Evolutionary conservation across 2,113 vertebrate genomes (phyloP).

Genomic region (Cephalopholis sonnerati): DNA sequence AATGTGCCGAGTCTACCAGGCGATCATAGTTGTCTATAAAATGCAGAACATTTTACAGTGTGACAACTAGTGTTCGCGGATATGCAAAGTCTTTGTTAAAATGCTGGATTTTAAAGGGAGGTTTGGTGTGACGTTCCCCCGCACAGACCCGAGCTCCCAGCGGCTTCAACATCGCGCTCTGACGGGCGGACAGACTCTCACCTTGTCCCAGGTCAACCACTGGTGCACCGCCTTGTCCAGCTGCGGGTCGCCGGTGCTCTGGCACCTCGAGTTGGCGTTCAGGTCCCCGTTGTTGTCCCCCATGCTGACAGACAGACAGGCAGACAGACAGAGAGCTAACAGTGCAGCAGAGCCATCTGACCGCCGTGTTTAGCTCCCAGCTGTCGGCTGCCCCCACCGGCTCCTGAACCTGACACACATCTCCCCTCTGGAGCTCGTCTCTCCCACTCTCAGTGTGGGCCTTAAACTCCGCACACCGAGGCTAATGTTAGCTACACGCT

Average conservation of each 20-base stretch:
- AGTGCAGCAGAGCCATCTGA: background rate
- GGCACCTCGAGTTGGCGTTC: conserved; percentile 84
- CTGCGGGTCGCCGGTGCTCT: conserved; percentile 87
- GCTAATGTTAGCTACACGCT: conserved; percentile 1
- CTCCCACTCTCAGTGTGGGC: background rate
- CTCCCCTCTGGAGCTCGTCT: background rate
- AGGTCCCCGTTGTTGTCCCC: conserved; percentile 77
- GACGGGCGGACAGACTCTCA: conserved; percentile 63
- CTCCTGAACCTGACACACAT: background rate
- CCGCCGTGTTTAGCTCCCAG: background rate
- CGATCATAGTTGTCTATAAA: rapidly evolving
- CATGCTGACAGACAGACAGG: conserved; percentile 19
- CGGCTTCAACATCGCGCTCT: too few relatives aligned
- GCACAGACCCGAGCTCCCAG: background rate
- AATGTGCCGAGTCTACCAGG: background rate
- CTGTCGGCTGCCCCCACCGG: background rate
- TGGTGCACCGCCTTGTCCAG: conserved; percentile 88
- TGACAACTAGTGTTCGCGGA: too few relatives aligned
- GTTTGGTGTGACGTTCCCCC: background rate
- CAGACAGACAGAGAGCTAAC: background rate
- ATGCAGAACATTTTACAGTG: too few relatives aligned
- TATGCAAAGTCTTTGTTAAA: background rate
- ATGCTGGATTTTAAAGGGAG: background rate
- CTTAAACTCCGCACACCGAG: background rate
- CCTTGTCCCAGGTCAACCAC: conserved; percentile 94